Evolutionary conservation across 2,888 invertebrate species (phyloP), one percentile per base, ranked within the genome.

Genomic region (Eristalis intricaria): DNA sequence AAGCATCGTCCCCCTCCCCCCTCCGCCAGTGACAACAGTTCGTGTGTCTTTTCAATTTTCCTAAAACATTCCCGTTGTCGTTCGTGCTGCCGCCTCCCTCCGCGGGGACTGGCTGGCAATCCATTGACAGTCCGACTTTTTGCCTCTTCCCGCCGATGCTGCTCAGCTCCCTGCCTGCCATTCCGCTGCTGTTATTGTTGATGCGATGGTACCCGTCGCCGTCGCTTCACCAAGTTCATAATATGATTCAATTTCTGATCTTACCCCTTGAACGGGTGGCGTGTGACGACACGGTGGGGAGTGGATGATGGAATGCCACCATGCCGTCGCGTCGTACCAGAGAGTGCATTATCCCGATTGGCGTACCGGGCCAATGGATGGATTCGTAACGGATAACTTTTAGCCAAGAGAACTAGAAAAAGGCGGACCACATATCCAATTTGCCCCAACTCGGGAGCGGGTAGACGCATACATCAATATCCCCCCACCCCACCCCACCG

Each of bases 241-340:
- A 87, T 87, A 87, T 84, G 87, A 87, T 84, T 87, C 87, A 80
- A 87, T 87, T 87, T 80, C 84, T 84, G 87, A 84, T 84, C 84
- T 60, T 71, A 75, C 69, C 79, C 74, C 43, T 19, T n/a, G n/a
- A 50, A n/a, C 19, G 50, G 50, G 19, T 8, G 19, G 50, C n/a
- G 50, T 50, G 50, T 50, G 50, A 50, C 19, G 50, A 50, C 50
- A 8, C 50, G 19, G 50, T 2, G 50, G 50, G 43, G 68, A 43
- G 58, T 58, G 75, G 73, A 78, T 80, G 84, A 79, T 84, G 66
- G 79, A 84, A 63, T 64, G 84, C 81, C 82, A 38, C 63, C 76
- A 60, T 40, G 78, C 69, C 15, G 43, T 23, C 66, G 15, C 11
- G 19, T 8, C 65, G 40, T 29, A 65, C 64, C 75, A 63, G 61